Base-by-base conservation (phyloP, 2,888 invertebrate species). In the Dioctria rufipes region DNA sequence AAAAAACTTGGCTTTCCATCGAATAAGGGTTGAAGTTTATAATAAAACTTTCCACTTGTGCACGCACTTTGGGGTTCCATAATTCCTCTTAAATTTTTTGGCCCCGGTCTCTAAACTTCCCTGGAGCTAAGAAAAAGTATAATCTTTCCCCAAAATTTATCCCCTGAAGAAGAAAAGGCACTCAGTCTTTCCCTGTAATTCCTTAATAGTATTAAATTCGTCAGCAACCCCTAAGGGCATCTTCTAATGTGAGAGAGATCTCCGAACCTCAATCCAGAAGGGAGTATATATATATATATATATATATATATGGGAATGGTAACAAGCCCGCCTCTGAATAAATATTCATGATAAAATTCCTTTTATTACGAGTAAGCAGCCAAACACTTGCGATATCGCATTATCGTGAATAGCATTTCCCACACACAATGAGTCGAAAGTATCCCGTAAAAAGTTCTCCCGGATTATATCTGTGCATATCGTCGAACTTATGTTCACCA, bases 381-480 rank as follows among this genome's bases (percentile, higher is more conserved):
- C 66, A 66, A 66, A 66, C 66, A 66, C 66, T 66, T 66, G 66
- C 66, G 66, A 66, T 66, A 66, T 66, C 66, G 46, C 66, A 66
- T 66, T 66, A 66, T 66, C 46, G 66, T 66, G 66, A 43, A 66
- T 66, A 66, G 43, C 43, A 66, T n/a, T 66, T 66, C 66, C 66
- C 66, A 66, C 61, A 61, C 8, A 6, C 25, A 66, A 37, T 42
- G 66, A 43, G 54, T 4, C 4, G 54, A 25, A 25, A n/a, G 63
- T 8, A 46, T 66, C 42, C 37, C 37, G 8, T 11, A 66, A 43
- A 11, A 43, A 3, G 43, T 11, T 37, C 25, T 25, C 6, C 42
- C 43, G 66, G 37, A 66, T 66, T 61, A 66, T 66, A 40, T 66
- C 66, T 66, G 66, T 43, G 46, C 66, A 66, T 66, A 46, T 43